Conservation (phyloP, 2,888 invertebrate species). For the Amphipoea lucens region DNA sequence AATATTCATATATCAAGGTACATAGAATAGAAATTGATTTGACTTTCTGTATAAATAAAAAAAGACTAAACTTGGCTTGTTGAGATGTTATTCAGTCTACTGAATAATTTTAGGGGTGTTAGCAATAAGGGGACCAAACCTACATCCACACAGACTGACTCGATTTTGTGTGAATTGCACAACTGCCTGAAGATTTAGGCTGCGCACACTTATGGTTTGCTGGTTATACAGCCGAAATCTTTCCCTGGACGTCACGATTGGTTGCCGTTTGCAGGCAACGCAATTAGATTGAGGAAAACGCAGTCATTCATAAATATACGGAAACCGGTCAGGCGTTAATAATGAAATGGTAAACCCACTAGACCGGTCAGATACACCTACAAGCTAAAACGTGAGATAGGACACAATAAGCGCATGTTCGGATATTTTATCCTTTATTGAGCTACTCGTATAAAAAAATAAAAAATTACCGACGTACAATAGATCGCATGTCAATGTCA, state of each 20-base stretch:
- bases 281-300: conserved; percentile 25
- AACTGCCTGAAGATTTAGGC: neutral
- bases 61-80: neutral
- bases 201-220: too few relatives aligned
- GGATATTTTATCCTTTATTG: neutral
- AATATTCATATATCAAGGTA: neutral
- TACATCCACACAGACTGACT: neutral
- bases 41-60: neutral
- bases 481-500: neutral
- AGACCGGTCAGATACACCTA: neutral
- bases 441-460: neutral
- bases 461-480: neutral
- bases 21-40: neutral
- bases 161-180: neutral
- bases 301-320: conserved; percentile 22
- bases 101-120: neutral
- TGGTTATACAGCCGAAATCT: neutral
- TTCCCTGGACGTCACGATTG: neutral
- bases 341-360: neutral
- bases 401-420: neutral
- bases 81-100: neutral
- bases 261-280: neutral
- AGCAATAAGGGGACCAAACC: neutral
- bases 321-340: conserved; percentile 36
- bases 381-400: neutral